phyloP scores from a whole-genome alignment of 2,888 invertebrate species.

The Hofmannophila pseudospretella region DNA sequence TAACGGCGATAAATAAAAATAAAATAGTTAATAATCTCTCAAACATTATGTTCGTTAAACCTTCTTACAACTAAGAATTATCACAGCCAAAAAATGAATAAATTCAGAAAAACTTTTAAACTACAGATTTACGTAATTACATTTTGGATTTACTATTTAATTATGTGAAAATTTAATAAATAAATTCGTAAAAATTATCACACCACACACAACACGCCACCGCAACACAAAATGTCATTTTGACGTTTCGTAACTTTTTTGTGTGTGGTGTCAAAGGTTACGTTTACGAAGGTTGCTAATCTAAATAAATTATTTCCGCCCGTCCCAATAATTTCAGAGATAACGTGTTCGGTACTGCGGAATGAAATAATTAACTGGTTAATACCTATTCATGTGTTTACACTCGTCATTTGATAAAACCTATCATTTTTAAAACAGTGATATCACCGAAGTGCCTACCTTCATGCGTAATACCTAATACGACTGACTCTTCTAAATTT shows the following conservation, averaged over 20 bases:
- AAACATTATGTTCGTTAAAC: constrained; percentile 37
- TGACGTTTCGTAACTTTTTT: constrained; percentile 15
- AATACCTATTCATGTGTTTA: neutral
- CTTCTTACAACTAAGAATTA: constrained; percentile 23
- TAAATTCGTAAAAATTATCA: no score
- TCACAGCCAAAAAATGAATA: constrained; percentile 38
- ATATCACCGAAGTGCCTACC: no score
- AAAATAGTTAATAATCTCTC: constrained; percentile 27
- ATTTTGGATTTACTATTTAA: no score
- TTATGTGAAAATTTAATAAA: neutral
- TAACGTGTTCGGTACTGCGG: constrained; percentile 23
- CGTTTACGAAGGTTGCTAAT: constrained; percentile 5
- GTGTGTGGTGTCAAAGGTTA: constrained; percentile 13
- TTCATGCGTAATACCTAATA: no score
- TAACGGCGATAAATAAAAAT: constrained; percentile 24
- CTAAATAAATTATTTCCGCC: neutral
- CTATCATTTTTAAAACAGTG: neutral
- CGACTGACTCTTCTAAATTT: no score
- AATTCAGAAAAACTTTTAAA: constrained; percentile 3
- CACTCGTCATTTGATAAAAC: neutral
- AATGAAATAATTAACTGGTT: constrained; percentile 16
- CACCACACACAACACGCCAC: no score
- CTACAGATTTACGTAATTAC: neutral
- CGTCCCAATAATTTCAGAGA: neutral
- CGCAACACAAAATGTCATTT: constrained; percentile 13